Evolutionary conservation across 2,113 vertebrate species (phyloP), one percentile per base, ranked within the genome.

Genomic region (Gnathonemus longibarbis): DNA sequence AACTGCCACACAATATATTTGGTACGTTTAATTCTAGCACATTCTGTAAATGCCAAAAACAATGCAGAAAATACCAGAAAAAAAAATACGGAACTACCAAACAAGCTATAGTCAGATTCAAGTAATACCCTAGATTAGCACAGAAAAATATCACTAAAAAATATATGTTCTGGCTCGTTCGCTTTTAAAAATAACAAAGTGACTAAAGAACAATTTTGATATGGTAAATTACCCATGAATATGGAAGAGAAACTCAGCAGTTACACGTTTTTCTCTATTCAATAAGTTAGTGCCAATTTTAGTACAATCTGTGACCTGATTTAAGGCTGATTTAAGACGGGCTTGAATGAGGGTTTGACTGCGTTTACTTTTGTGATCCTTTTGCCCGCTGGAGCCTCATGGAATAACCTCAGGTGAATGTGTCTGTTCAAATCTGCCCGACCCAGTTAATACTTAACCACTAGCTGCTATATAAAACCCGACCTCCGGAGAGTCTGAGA

Each of bases 371-470:
- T 62, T 27, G 49, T 27, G 83, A 58, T 88, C 70, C 91, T 45
- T 88, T 91, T 89, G 88, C 88, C 86, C 85, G 88, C 53, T 52
- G 5, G 17, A 42, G n/a, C 70, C 88, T 83, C 52, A 46, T 13
- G 9, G 19, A 58, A 49, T 74, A 88, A 52, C 88, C 49, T 85
- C 48, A 91, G 93, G 27, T 42, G 95, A 95, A 95, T 95, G 96
- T 92, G 91, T 92, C 93, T 24, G 90, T 94, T 94, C 95, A 96
- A 92, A 92, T 88, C 93, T 91, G 91, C 92, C 70, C 11, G 90
- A 94, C 88, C 31, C 31, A 80, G 74, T 97, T 97, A 97, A 97
- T 96, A 85, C 96, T 96, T 95, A 97, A 96, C 96, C 92, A 53
- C 1, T 24, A 52, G 45, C 88, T 7, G 11, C 74, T 9, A 87